Evolutionary conservation across 2,797 vertebrate species (phyloP).

Genomic region (Mergus octosetaceus): DNA sequence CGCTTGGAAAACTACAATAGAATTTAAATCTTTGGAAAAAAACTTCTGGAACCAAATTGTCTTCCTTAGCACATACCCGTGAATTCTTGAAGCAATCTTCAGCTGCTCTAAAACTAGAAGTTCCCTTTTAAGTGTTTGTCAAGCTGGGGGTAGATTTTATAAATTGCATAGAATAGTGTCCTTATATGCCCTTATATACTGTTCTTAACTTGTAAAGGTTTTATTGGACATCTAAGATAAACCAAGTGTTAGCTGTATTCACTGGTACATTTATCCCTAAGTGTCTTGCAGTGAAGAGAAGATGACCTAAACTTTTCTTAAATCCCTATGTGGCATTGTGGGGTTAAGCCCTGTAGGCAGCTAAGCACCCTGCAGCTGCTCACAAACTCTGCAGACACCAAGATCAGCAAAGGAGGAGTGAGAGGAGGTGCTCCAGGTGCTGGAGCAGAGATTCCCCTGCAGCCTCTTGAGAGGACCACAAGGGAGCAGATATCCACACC

Average conservation of each 20-base stretch:
- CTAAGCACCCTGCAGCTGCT: no score
- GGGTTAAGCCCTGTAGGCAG: no score
- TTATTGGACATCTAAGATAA: background rate
- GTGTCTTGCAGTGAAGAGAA: background rate
- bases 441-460: no score
- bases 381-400: no score
- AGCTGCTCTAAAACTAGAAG: background rate
- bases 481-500: no score
- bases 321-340: background rate
- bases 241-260: background rate
- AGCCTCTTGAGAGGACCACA: no score
- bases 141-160: background rate
- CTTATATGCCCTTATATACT: background rate
- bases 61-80: background rate
- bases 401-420: no score
- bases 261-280: background rate
- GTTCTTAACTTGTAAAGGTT: background rate
- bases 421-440: no score
- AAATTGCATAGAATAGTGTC: background rate
- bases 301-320: background rate
- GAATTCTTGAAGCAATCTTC: background rate
- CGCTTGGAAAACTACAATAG: background rate
- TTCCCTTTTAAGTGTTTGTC: background rate
- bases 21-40: background rate
- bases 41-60: background rate